Percentiles rank a stretch among this genome's conserved stretches.
phyloP scores from a whole-genome alignment of 2,888 invertebrate genomes.

The Odontocolon sp. region DNA sequence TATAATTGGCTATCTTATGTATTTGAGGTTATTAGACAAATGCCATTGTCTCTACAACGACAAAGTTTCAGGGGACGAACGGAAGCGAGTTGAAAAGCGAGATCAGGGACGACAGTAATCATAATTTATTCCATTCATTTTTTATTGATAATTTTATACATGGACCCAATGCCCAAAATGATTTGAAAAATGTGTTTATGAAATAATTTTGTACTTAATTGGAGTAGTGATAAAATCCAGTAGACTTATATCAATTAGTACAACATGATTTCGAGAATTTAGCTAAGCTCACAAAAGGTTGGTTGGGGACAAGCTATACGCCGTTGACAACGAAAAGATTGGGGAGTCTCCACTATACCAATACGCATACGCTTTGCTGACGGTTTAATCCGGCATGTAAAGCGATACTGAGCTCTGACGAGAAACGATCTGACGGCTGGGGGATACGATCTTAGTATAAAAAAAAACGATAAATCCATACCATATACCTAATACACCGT shows the following conservation, averaged over 20 bases:
- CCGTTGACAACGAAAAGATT: slow-evolving; percentile 42
- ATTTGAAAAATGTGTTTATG: too few relatives aligned
- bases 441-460: slow-evolving; percentile 69
- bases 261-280: slow-evolving; percentile 30
- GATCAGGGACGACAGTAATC: too few relatives aligned
- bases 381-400: slow-evolving; percentile 73
- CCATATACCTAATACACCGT: slow-evolving; percentile 35
- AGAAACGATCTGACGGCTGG: slow-evolving; percentile 74
- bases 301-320: neutral
- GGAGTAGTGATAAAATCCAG: slow-evolving; percentile 12
- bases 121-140: neutral
- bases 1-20: too few relatives aligned
- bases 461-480: slow-evolving; percentile 41
- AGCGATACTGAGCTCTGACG: slow-evolving; percentile 72
- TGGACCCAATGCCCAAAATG: too few relatives aligned
- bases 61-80: too few relatives aligned
- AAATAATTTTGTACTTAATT: slow-evolving; percentile 15
- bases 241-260: slow-evolving; percentile 51
- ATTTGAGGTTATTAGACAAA: too few relatives aligned
- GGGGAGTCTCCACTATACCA: slow-evolving; percentile 9
- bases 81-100: too few relatives aligned
- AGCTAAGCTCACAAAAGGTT: slow-evolving; percentile 50
- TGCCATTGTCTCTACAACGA: too few relatives aligned
- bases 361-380: slow-evolving; percentile 65
- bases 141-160: too few relatives aligned